Evolutionary conservation across 2,113 vertebrate species (phyloP).

Genomic region (Tyto alba): DNA sequence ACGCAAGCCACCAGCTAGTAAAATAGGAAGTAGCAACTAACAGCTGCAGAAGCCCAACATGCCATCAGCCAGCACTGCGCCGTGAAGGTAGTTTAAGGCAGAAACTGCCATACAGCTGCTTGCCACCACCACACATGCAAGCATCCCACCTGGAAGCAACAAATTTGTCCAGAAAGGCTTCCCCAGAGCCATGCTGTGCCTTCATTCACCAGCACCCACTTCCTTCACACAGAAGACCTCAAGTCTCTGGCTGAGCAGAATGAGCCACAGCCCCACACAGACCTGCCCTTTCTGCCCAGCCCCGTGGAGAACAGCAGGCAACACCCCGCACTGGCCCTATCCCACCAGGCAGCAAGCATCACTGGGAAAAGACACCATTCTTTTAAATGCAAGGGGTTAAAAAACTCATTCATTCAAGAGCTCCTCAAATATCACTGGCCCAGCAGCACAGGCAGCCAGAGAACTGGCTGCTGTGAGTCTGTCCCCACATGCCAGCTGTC

Average conservation of each 20-base stretch:
- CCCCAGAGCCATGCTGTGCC: not conserved
- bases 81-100: not conserved
- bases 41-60: not conserved
- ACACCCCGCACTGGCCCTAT: not conserved
- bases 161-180: not conserved
- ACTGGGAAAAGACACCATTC: not conserved
- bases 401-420: not conserved
- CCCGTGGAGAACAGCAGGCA: not conserved
- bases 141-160: not conserved
- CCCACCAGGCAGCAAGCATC: not conserved
- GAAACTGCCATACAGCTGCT: not conserved
- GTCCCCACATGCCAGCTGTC: not conserved
- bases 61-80: not conserved
- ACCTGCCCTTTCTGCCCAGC: not conserved
- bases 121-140: not conserved
- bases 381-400: not conserved
- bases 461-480: not conserved
- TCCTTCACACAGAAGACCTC: not conserved
- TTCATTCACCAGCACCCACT: not conserved
- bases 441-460: accelerated
- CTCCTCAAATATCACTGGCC: not conserved
- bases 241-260: not conserved
- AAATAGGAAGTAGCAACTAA: not conserved
- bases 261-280: accelerated
- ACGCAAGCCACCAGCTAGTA: not conserved